These are phyloP conservation scores for Scylla paramamosain DNA, from an alignment of 1,140 invertebrate species.

Conservation along the genomic window DNA sequence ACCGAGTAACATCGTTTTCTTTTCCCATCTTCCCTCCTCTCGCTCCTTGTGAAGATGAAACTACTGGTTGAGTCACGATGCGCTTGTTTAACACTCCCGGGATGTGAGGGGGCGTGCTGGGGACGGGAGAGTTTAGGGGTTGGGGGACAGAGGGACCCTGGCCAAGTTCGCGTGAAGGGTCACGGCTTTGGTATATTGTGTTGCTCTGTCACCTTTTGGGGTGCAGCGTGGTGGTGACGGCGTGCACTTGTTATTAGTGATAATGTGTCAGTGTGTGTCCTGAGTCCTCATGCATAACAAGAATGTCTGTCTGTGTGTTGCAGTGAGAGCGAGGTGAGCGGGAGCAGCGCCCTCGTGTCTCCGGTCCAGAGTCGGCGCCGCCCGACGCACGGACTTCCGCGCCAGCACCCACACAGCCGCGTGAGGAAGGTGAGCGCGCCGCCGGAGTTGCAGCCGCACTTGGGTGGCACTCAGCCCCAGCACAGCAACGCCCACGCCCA, in stretches of 20 bases:
- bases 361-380: conserved; percentile 74
- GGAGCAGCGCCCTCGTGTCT: conserved; percentile 72
- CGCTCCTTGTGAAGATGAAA: too few relatives aligned
- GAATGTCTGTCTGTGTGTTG: neutral
- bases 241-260: too few relatives aligned
- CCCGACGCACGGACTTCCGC: conserved; percentile 67
- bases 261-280: neutral
- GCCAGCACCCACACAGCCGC: conserved; percentile 74
- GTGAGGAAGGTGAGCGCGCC: conserved; percentile 77
- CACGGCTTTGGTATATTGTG: too few relatives aligned
- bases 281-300: too few relatives aligned
- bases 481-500: conserved; percentile 45
- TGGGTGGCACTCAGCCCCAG: conserved; percentile 52
- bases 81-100: too few relatives aligned
- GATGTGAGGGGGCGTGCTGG: neutral
- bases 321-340: conserved; percentile 78
- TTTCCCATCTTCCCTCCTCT: too few relatives aligned
- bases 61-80: too few relatives aligned
- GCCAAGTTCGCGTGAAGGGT: too few relatives aligned
- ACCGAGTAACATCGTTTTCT: too few relatives aligned
- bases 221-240: too few relatives aligned
- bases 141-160: too few relatives aligned
- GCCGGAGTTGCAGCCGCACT: conserved; percentile 76
- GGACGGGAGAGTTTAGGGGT: neutral
- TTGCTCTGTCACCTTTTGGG: too few relatives aligned